phyloP scores from a whole-genome alignment of 2,113 vertebrate species.

The Plecturocebus donacophilus region DNA sequence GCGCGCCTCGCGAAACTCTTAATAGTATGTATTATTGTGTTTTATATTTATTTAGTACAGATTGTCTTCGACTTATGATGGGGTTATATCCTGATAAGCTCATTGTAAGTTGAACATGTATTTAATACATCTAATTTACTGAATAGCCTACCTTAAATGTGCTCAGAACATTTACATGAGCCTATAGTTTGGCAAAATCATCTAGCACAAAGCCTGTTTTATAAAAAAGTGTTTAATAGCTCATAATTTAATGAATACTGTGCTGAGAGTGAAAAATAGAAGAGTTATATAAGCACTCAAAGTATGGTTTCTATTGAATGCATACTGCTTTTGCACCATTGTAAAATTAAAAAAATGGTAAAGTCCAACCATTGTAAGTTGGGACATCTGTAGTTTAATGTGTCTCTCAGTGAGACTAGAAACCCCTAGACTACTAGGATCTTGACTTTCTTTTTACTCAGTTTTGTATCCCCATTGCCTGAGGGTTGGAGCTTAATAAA shows the following conservation, averaged over 20 bases:
- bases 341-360: background rate
- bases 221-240: background rate
- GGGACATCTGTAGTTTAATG: background rate
- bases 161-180: background rate
- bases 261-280: background rate
- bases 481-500: background rate
- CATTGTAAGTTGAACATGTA: background rate
- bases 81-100: background rate
- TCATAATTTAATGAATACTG: background rate
- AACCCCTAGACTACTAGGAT: background rate
- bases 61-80: background rate
- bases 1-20: background rate
- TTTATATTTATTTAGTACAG: slow-evolving; percentile 23
- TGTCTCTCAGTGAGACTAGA: background rate
- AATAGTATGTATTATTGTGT: background rate
- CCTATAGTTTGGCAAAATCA: background rate
- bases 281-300: background rate
- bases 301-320: background rate
- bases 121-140: background rate
- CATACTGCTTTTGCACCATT: background rate
- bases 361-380: background rate
- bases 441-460: slow-evolving; percentile 19
- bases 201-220: background rate
- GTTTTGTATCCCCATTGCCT: background rate
- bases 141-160: background rate